Percentiles rank a stretch among this genome's conserved stretches.
These are phyloP conservation scores for Paedocypris sp. DNA, from an alignment of 2,113 vertebrate genomes.

Conservation along the genomic window DNA sequence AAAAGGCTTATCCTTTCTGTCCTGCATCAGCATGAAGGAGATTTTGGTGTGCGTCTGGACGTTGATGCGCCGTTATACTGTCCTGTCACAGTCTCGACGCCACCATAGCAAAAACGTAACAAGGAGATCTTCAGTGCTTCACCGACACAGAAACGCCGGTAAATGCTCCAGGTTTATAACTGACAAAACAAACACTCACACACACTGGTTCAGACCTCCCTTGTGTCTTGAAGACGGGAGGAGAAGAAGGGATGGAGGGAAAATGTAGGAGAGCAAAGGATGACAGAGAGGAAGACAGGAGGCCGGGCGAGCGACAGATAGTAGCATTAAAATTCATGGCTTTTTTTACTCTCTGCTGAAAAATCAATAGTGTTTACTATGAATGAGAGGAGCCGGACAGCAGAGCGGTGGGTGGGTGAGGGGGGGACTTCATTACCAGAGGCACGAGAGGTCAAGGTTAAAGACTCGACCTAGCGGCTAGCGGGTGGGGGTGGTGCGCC, in stretches of 20 bases:
- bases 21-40: background rate
- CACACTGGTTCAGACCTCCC: background rate
- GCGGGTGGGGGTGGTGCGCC: constrained; percentile 18
- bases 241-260: constrained; percentile 24
- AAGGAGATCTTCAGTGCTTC: background rate
- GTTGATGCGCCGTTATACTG: constrained; percentile 69
- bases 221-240: constrained; percentile 25
- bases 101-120: constrained; percentile 65
- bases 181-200: background rate
- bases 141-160: background rate
- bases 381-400: constrained; percentile 71
- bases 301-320: constrained; percentile 66
- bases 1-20: background rate
- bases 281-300: constrained; percentile 58
- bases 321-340: constrained; percentile 73
- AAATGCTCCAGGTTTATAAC: background rate
- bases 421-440: constrained; percentile 60
- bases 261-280: constrained; percentile 11
- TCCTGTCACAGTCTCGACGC: constrained; percentile 65
- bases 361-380: constrained; percentile 79
- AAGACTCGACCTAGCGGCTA: constrained; percentile 53
- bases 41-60: constrained; percentile 56
- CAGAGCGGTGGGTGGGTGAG: constrained; percentile 44
- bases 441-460: constrained; percentile 69
- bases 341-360: constrained; percentile 61